Evolutionary conservation across 2,113 vertebrate genomes (phyloP).

Genomic region (Nerophis ophidion): DNA sequence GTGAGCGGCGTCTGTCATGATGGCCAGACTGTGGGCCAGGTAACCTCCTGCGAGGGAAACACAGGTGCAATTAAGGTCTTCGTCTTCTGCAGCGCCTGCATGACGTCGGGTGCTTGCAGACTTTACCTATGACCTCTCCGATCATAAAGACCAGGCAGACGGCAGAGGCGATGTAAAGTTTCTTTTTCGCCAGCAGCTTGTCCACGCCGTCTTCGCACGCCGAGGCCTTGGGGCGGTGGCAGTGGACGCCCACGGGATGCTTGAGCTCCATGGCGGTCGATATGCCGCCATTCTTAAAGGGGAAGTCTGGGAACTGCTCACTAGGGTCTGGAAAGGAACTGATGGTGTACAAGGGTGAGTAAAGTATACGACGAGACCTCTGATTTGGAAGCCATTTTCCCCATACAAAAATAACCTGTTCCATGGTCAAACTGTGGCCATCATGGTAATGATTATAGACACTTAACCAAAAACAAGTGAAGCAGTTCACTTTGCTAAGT

Average conservation of each 20-base stretch:
- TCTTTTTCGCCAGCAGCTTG: slow-evolving; percentile 76
- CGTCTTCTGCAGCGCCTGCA: not conserved
- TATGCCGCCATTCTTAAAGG: slow-evolving; percentile 61
- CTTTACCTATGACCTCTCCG: slow-evolving; percentile 82
- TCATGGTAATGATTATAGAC: no score
- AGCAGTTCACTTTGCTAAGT: no score
- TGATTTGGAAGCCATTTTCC: no score
- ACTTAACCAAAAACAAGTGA: no score
- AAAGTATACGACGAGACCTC: no score
- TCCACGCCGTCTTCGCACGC: slow-evolving; percentile 51
- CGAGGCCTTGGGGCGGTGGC: slow-evolving; percentile 53
- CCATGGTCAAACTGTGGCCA: no score
- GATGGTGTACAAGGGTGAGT: slow-evolving; percentile 4
- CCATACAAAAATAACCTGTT: no score
- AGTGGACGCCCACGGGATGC: slow-evolving; percentile 50
- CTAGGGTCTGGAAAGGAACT: slow-evolving; percentile 70
- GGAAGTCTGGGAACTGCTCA: slow-evolving; percentile 55
- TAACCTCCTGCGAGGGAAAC: slow-evolving; percentile 78
- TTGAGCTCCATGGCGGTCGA: slow-evolving; percentile 68
- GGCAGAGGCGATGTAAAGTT: slow-evolving; percentile 82
- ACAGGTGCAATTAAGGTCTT: not conserved
- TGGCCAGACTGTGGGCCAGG: slow-evolving; percentile 91
- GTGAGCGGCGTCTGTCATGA: slow-evolving; percentile 94
- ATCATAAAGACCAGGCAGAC: slow-evolving; percentile 94
- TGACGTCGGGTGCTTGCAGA: no score